A percentile compares a stretch with the other conserved stretches of the same genome.
Evolutionary conservation across 2,888 invertebrate genomes (phyloP).

Genomic region (Drosophila phalerata): DNA sequence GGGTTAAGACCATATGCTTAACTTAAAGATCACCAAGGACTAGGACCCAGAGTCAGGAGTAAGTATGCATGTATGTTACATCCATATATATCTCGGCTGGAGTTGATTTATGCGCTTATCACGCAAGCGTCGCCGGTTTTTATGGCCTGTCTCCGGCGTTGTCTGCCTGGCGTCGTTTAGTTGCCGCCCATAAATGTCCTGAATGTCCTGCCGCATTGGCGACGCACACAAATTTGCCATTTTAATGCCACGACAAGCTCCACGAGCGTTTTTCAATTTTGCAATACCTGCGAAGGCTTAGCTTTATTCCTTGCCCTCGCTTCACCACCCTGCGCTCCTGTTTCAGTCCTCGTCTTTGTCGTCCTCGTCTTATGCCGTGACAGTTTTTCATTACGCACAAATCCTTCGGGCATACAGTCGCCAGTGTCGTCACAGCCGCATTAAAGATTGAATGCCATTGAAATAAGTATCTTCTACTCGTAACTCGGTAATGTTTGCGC

Average conservation of each 20-base stretch:
- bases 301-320: conserved; percentile 8
- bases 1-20: conserved; percentile 34
- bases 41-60: background rate
- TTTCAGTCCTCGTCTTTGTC: background rate
- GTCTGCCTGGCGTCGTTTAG: conserved; percentile 67
- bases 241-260: conserved; percentile 66
- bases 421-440: conserved; percentile 57
- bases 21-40: conserved; percentile 23
- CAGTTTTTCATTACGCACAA: conserved; percentile 81
- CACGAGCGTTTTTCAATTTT: conserved; percentile 74
- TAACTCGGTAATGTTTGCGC: conserved; percentile 43
- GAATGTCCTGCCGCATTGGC: conserved; percentile 63
- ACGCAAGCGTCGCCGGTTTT: conserved; percentile 74
- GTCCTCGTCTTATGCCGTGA: conserved; percentile 43
- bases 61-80: conserved; percentile 2
- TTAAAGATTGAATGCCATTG: conserved; percentile 54
- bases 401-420: conserved; percentile 77
- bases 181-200: conserved; percentile 76
- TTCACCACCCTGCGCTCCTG: background rate
- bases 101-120: conserved; percentile 78
- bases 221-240: conserved; percentile 78
- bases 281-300: conserved; percentile 69
- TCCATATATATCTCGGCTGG: conserved; percentile 30
- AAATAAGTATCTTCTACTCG: conserved; percentile 27
- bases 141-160: conserved; percentile 65